Evolutionary conservation across 2,888 invertebrate species (phyloP), one percentile per base, ranked within the genome.

Genomic region (Xylota sylvarum): DNA sequence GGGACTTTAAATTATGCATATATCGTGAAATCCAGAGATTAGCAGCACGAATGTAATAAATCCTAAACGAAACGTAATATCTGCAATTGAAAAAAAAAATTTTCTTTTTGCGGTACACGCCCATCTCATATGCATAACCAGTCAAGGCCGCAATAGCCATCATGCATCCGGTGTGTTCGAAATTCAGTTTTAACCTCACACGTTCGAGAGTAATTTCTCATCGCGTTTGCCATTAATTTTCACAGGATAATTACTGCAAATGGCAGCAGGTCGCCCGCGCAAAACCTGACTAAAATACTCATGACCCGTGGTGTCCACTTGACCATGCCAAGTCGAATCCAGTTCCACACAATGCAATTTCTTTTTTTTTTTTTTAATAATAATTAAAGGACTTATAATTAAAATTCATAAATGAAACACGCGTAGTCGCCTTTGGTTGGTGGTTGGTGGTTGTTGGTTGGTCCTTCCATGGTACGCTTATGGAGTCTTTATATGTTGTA

Each of bases 221-320:
- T 83, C 83, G 78, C 67, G 32, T 60, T 77, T 9, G 30, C 72
- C 67, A 83, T 83, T 83, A 78, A 83, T 78, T 55, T 72, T 67
- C 58, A 46, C 30, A 62, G 78, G 72, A 83, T 83, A 78, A 83
- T 83, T 78, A 67, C 78, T 67, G 78, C 52, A 62, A 78, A 72
- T 77, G 82, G 82, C 77, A 67, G 82, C 35, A 52, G 30, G 52
- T 52, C 40, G 14, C 48, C 23, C 48, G 40, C 23, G 19, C 19
- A 55, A 67, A 60, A 74, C 80, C 80, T 80, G 74, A 80, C 65
- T 80, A 52, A 74, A 80, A 67, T 81, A 69, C 65, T 60, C 52
- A 81, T 74, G 73, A 74, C 81, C 73, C 7, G 55, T 27, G 52
- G 32, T n/a, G 30, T 43, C 23, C 12, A 12, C 19, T 30, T 65